Evolutionary conservation across 2,888 invertebrate genomes (phyloP).

Genomic region (Neuroscelio doddi): DNA sequence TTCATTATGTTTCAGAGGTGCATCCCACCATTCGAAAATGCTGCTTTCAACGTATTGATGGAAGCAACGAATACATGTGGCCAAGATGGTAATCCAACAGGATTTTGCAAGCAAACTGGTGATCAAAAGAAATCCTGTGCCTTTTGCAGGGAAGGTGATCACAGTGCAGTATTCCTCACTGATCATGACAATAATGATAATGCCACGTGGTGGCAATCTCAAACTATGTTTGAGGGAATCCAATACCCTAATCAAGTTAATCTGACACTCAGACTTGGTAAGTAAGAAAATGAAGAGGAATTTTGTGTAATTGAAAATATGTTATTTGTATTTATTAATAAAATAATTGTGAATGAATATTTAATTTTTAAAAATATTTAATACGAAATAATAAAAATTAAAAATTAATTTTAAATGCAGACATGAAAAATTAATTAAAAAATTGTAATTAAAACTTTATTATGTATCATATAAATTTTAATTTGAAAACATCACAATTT

Average conservation of each 20-base stretch:
- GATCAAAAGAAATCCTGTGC: conserved; percentile 89
- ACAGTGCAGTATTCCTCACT: conserved; percentile 86
- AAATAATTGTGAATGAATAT: too few species aligned
- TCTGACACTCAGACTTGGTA: conserved; percentile 90
- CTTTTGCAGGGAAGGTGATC: conserved; percentile 80
- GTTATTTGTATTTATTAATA: too few species aligned
- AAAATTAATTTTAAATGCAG: too few species aligned
- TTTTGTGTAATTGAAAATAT: too few species aligned
- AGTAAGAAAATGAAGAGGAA: too few species aligned
- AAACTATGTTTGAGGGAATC: conserved; percentile 95
- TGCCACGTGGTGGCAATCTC: conserved; percentile 98
- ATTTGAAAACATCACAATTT: too few species aligned
- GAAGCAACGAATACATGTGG: conserved; percentile 98
- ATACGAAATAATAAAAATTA: too few species aligned
- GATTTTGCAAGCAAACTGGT: conserved; percentile 95
- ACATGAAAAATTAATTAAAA: too few species aligned
- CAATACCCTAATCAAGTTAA: conserved; percentile 95
- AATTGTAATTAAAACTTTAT: too few species aligned
- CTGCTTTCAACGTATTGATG: conserved; percentile 91
- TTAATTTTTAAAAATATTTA: too few species aligned
- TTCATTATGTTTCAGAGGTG: conserved; percentile 81
- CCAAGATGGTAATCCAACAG: conserved; percentile 80
- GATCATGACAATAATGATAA: conserved; percentile 92
- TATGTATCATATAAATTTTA: too few species aligned
- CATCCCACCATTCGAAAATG: conserved; percentile 96